Evolutionary conservation across 64 coral and sea anemone species (phyloP), one percentile per base, ranked within the genome.

Genomic region (Porites australiensis): DNA sequence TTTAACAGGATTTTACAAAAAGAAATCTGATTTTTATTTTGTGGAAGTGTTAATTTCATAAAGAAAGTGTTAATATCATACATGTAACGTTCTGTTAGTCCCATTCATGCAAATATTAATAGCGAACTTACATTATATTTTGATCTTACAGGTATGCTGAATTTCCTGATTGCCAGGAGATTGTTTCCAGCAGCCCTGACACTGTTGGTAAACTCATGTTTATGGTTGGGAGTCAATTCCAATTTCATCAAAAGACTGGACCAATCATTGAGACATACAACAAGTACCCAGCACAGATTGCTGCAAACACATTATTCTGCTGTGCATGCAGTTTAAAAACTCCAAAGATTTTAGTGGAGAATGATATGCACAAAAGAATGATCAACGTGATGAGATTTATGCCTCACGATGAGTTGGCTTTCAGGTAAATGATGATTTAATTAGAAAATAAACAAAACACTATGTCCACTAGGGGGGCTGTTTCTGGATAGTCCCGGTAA

Each of bases 291-390:
- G 86, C 92, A 53, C 87, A 97, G 71, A 97, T 97, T 77, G 88
- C 95, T 58, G 95, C 95, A 16, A 97, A 97, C 69, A 97, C 95
- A 10, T 48, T 97, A 14, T 97, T 97, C 63, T 94, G 92, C 50
- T 97, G 95, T 88, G 93, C 95, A 59, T 94, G 92, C 50, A 82
- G 91, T 83, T 50, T 90, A 37, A 52, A 57, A 14, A 90, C 95
- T 50, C 95, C 95, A 51, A 78, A 10, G 57, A 77, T 90, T 50
- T 65, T 97, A 58, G 95, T 97, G 53, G 68, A 94, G 63, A 91
- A 71, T 62, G 82, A 68, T 49, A 64, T 97, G 52, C 92, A 97
- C 23, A 47, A 74, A 3, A 93, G 72, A 43, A 94, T 97, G 95
- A 88, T 94, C 49, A 83, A 97, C 27, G 46, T 97, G 37, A 93